Conservation (phyloP, 1,140 invertebrate genomes). For the Harpegnathos saltator region DNA sequence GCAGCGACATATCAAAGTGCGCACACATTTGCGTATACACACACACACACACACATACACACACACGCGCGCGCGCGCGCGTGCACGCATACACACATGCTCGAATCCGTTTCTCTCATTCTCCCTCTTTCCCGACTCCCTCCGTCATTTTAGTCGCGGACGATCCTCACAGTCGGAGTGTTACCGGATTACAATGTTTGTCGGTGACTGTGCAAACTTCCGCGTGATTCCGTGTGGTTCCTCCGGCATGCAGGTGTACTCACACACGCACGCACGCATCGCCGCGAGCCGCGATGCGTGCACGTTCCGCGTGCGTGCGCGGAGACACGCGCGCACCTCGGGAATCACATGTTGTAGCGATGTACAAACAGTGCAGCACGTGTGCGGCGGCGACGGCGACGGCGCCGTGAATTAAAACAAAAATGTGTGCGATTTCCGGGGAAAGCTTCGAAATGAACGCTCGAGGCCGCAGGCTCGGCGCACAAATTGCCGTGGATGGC, state of each 20-base stretch:
- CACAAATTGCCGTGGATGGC: conserved; percentile 26
- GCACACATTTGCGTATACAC: no score
- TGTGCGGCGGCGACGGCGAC: no score
- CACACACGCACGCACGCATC: conserved; percentile 13
- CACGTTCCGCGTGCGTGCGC: neutral
- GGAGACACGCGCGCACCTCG: neutral
- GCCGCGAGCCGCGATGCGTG: conserved; percentile 28
- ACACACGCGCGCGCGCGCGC: no score
- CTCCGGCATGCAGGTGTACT: conserved; percentile 51
- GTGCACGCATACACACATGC: conserved; percentile 29
- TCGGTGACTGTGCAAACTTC: conserved; percentile 75
- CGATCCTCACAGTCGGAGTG: conserved; percentile 73
- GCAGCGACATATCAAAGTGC: neutral
- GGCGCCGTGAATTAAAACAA: conserved; percentile 62
- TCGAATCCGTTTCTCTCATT: conserved; percentile 25
- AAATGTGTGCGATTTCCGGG: conserved; percentile 53
- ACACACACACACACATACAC: neutral
- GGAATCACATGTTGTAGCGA: neutral
- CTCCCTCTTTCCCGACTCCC: conserved; percentile 36
- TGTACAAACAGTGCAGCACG: conserved; percentile 22
- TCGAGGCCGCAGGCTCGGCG: conserved; percentile 14
- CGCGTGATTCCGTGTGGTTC: conserved; percentile 55
- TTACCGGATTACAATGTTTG: conserved; percentile 79
- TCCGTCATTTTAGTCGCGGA: conserved; percentile 45
- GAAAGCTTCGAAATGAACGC: conserved; percentile 50